A percentile compares a stretch with the other conserved stretches of the same genome.
Evolutionary conservation across 1,140 invertebrate genomes (phyloP).

Genomic region (Latrodectus geometricus): DNA sequence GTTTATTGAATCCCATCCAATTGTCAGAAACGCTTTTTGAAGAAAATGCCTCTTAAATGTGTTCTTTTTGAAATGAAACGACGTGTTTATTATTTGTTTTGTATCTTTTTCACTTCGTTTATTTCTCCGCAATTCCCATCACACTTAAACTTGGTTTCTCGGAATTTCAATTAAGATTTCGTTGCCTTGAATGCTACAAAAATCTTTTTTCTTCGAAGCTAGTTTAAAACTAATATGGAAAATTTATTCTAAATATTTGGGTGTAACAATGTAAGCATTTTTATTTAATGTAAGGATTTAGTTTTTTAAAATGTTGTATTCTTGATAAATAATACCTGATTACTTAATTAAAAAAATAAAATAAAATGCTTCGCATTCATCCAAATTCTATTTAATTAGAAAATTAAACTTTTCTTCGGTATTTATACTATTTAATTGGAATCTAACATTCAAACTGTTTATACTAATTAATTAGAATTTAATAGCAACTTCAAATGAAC

Average conservation of each 20-base stretch:
- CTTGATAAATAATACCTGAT: too few species aligned
- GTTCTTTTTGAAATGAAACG: conserved; percentile 25
- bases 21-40: conserved; percentile 31
- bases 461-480: too few species aligned
- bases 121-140: background rate
- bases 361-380: too few species aligned
- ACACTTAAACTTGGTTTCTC: background rate
- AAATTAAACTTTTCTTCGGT: too few species aligned
- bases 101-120: background rate
- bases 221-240: conserved; percentile 1
- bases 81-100: conserved; percentile 14
- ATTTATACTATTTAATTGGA: too few species aligned
- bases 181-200: background rate
- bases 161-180: background rate
- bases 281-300: too few species aligned
- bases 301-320: too few species aligned
- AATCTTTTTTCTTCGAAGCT: background rate
- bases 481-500: too few species aligned
- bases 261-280: background rate
- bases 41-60: conserved; percentile 13
- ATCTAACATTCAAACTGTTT: too few species aligned
- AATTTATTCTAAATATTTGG: conserved; percentile 12
- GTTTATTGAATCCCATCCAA: conserved; percentile 36
- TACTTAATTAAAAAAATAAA: too few species aligned
- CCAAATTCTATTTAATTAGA: too few species aligned